These are phyloP conservation scores for Cladopsammia gracilis DNA, from an alignment of 64 coral and sea anemone species.

Conservation along the genomic window DNA sequence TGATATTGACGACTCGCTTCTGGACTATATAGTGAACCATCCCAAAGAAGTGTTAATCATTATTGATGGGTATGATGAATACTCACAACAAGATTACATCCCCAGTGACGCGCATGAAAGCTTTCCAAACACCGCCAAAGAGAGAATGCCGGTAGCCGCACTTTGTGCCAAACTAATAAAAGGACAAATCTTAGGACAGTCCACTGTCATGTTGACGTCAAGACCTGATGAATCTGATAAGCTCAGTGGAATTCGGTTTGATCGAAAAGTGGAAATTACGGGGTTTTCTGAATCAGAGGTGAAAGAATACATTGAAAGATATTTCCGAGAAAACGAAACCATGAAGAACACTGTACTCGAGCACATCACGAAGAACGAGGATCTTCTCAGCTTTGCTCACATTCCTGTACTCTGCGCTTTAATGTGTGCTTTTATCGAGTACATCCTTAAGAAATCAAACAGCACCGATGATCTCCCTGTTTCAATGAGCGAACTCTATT, in stretches of 20 bases:
- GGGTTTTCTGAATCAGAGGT: slow-evolving; percentile 45
- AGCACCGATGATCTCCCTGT: background rate
- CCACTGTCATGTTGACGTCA: slow-evolving; percentile 4
- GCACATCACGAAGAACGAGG: slow-evolving; percentile 6
- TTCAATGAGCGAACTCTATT: slow-evolving; percentile 7
- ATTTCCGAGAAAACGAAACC: slow-evolving; percentile 24
- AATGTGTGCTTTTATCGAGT: slow-evolving; percentile 28
- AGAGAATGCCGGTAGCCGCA: slow-evolving; percentile 8
- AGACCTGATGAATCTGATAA: slow-evolving; percentile 20
- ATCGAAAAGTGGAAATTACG: slow-evolving; percentile 16
- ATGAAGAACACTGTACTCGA: slow-evolving; percentile 20
- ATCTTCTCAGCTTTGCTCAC: background rate
- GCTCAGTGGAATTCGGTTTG: background rate
- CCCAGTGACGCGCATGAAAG: background rate
- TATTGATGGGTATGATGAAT: slow-evolving; percentile 55
- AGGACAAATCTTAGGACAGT: background rate
- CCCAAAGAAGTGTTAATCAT: slow-evolving; percentile 41
- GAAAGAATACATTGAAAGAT: slow-evolving; percentile 9
- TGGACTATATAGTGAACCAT: slow-evolving; percentile 3
- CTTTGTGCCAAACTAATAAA: slow-evolving; percentile 24
- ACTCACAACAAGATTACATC: background rate
- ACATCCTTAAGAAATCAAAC: background rate
- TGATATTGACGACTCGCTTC: background rate
- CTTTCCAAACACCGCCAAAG: slow-evolving; percentile 1
- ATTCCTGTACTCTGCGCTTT: slow-evolving; percentile 32